Conservation (phyloP, 2,888 invertebrate species). For the Siphlonurus alternatus region DNA sequence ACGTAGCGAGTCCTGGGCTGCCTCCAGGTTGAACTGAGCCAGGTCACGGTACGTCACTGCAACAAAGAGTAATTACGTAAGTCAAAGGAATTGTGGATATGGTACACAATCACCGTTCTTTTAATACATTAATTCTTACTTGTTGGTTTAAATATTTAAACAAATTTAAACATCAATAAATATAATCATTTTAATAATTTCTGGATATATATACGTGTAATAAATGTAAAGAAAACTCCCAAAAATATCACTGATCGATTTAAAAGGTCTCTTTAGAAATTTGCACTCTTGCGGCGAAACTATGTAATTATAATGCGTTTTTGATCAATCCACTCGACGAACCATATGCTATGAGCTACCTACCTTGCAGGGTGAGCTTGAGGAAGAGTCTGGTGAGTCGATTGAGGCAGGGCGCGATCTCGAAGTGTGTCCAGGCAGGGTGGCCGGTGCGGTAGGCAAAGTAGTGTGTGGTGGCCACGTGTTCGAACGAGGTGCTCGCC, state of each 20-base stretch:
- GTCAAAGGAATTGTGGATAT: not conserved
- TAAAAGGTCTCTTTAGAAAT: no score
- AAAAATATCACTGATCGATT: no score
- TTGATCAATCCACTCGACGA: not conserved
- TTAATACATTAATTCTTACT: no score
- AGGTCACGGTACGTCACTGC: conserved; percentile 16
- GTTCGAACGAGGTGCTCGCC: conserved; percentile 13
- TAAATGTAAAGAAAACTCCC: no score
- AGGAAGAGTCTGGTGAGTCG: conserved; percentile 14
- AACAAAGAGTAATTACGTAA: not conserved
- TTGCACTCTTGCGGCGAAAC: no score
- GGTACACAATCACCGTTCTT: no score
- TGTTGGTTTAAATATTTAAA: no score
- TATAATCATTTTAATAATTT: no score
- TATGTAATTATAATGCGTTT: not conserved
- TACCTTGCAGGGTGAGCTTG: conserved; percentile 13
- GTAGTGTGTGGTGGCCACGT: conserved; percentile 17
- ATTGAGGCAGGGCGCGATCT: conserved; percentile 17
- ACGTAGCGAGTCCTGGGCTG: conserved; percentile 21
- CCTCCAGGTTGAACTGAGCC: conserved; percentile 17
- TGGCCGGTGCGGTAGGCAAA: conserved; percentile 17
- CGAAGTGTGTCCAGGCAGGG: conserved; percentile 18
- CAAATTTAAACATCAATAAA: no score
- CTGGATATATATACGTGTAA: no score
- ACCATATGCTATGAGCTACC: no score